Base-by-base conservation (phyloP, 2,113 vertebrate genomes). In the Chelonoidis abingdonii region DNA sequence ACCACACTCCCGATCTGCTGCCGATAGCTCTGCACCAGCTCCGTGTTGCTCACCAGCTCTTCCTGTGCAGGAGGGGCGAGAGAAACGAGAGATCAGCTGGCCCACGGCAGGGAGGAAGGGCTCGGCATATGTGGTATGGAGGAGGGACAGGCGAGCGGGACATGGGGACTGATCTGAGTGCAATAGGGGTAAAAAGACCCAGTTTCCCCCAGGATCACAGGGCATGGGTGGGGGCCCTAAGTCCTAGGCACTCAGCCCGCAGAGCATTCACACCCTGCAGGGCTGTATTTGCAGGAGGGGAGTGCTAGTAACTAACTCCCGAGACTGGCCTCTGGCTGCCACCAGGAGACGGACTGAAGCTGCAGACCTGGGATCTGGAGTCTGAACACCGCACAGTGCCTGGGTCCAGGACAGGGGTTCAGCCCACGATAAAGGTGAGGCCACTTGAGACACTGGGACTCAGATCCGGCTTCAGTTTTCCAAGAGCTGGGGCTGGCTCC, bases 21-120 rank as follows among this genome's bases (percentile, higher is more conserved):
- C 88, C 99, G 97, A 97, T 99, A 99, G 95, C 98, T 99, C 98
- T 99, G 99, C 94, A 99, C 99, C 94, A 99, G 97, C 95, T 99
- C 99, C 1, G 99, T 99, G 98, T 99, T 99, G 98, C 97, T 99
- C 98, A 99, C 98, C 97, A 99, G 98, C 97, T 99, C 99, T 94
- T 99, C 99, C 99, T 99, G 98, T 38, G 87, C 21, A 35, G 5
- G 79, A 4, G 27, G 2, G n/a, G 19, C 5, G 8, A 38, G 1
- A 14, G 29, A 6, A 27, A 12, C 89, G 1, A 19, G 54, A 56
- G 52, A 41, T 94, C 38, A 93, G 85, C 50, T 17, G 11, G 24
- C 24, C 22, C 7, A 12, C 41, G 31, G 10, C 53, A 5, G n/a
- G n/a, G n/a, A 24, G 72, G 21, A 76, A 76, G 72, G 31, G 19